Percentiles rank a stretch among this genome's conserved stretches.
phyloP scores from a whole-genome alignment of 2,797 vertebrate species.

The Somateria mollissima region DNA sequence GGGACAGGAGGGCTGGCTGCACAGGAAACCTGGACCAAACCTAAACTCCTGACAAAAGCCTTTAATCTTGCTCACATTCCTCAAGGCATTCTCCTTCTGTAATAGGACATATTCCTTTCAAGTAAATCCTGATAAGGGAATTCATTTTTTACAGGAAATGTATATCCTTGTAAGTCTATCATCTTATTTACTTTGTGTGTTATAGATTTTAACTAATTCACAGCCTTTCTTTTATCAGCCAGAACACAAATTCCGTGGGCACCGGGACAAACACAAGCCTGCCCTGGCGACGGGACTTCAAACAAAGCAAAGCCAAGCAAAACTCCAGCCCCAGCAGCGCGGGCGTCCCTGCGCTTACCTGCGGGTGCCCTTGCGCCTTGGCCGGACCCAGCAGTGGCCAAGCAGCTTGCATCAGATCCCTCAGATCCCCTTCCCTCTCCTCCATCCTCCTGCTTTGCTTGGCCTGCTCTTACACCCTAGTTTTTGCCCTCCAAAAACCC shows the following conservation, averaged over 20 bases:
- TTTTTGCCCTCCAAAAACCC: slow-evolving; percentile 39
- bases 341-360: slow-evolving; percentile 22
- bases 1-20: slow-evolving; percentile 83
- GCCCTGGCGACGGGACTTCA: slow-evolving; percentile 71
- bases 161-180: slow-evolving; percentile 84
- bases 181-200: slow-evolving; percentile 77
- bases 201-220: slow-evolving; percentile 80
- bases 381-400: slow-evolving; percentile 4
- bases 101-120: slow-evolving; percentile 89
- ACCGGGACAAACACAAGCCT: slow-evolving; percentile 73
- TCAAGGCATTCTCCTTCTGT: slow-evolving; percentile 87
- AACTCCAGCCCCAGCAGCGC: not conserved
- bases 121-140: slow-evolving; percentile 93
- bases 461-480: not conserved
- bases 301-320: slow-evolving; percentile 71
- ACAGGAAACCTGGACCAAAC: slow-evolving; percentile 94
- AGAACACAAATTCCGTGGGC: slow-evolving; percentile 68
- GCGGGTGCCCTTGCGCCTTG: not conserved
- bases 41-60: slow-evolving; percentile 92
- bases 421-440: slow-evolving; percentile 6
- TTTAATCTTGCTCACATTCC: slow-evolving; percentile 93
- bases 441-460: not conserved
- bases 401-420: slow-evolving; percentile 24
- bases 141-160: slow-evolving; percentile 83
- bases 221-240: slow-evolving; percentile 78